Evolutionary conservation across 2,888 invertebrate species (phyloP), one percentile per base, ranked within the genome.

Genomic region (Idaea dimidiata): DNA sequence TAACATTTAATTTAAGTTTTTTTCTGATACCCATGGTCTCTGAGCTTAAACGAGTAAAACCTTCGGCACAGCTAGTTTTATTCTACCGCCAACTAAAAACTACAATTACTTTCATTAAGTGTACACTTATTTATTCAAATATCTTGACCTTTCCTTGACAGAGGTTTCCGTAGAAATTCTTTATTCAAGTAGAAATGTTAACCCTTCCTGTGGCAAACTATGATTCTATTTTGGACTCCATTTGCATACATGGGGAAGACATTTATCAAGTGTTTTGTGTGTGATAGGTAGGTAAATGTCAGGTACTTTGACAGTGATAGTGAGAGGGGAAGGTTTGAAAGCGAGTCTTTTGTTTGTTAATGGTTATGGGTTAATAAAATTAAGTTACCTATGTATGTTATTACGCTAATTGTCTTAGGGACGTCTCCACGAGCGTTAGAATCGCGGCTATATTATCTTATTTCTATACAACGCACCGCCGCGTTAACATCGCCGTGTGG

Each of bases 151-250:
- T 69, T 69, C 63, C 69, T 66, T 17, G 54, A 55, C 54, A 16
- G 1, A 54, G 59, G 33, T 62, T 63, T 66, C 59, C 53, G 43
- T 61, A 58, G 24, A 58, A 62, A 58, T 60, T 56, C 57, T 59
- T 16, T 60, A 61, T 67, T 63, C 62, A 65, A 59, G 60, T 60
- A 16, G 61, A 62, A 74, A 82, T 82, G 79, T 71, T 71, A 78
- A 78, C 18, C 58, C 64, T 74, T 78, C 77, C 78, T 73, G 62
- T 62, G 69, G 63, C 59, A 70, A 76, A 73, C 70, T 67, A 68
- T 64, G 59, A 66, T 61, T 68, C 71, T 76, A 74, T 75, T 78
- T 75, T 67, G 71, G 62, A 59, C 65, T 62, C 24, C 59, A 70
- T 78, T 75, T 72, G 69, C 73, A 75, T 73, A 68, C 60, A 64